Percentiles rank a stretch among this genome's conserved stretches.
Conservation (phyloP, 1,140 invertebrate species). For the Saccostrea cuccullata region DNA sequence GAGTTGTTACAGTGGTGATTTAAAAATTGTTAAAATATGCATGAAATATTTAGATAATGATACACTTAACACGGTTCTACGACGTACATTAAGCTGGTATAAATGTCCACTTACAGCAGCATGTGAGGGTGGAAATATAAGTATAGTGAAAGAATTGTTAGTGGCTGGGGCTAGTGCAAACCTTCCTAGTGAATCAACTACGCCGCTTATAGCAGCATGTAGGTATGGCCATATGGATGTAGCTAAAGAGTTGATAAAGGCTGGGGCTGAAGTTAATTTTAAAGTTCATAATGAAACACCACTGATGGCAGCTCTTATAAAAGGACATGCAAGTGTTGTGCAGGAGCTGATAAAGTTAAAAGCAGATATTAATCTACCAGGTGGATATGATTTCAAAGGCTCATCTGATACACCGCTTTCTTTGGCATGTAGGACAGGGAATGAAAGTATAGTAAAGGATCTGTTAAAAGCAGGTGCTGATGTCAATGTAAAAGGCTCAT, state of each 20-base stretch:
- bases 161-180: background rate
- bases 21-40: background rate
- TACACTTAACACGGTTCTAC: too few species aligned
- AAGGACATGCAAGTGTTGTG: background rate
- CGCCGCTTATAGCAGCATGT: background rate
- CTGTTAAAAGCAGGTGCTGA: too few species aligned
- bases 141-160: background rate
- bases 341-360: background rate
- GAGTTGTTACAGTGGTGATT: background rate
- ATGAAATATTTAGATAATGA: background rate
- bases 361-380: background rate
- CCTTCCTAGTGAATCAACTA: background rate
- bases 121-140: background rate
- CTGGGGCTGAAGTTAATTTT: background rate
- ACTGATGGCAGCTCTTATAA: background rate
- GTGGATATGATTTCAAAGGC: background rate
- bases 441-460: too few species aligned
- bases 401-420: background rate
- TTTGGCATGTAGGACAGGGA: background rate
- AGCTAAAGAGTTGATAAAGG: background rate
- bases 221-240: background rate
- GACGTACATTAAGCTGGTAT: too few species aligned
- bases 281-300: background rate
- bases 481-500: background rate
- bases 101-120: background rate